A percentile compares a stretch with the other conserved stretches of the same genome.
Conservation (phyloP, 2,797 vertebrate genomes). For the Myotis pilosus region DNA sequence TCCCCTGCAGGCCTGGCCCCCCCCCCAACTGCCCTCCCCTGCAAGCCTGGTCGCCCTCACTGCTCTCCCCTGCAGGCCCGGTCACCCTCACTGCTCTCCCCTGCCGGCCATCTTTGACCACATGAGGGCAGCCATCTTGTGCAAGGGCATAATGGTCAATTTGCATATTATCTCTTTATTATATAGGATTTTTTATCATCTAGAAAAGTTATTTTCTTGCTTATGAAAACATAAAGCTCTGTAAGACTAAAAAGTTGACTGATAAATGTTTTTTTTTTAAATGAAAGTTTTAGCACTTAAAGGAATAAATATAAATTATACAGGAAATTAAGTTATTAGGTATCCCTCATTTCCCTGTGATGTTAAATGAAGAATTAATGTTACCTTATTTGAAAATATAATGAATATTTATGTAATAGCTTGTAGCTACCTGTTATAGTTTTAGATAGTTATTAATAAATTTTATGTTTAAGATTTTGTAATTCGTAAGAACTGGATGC, state of each 20-base stretch:
- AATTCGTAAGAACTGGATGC: slow-evolving; percentile 29
- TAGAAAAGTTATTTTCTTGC: slow-evolving; percentile 43
- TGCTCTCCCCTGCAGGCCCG: too few relatives aligned
- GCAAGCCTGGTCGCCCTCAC: too few relatives aligned
- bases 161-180: not conserved
- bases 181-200: not conserved
- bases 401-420: slow-evolving; percentile 9
- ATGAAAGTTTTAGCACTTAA: slow-evolving; percentile 44
- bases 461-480: slow-evolving; percentile 47
- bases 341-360: not conserved
- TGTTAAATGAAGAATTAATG: not conserved
- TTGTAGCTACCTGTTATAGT: not conserved
- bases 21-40: too few relatives aligned
- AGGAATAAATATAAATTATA: slow-evolving; percentile 16
- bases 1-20: too few relatives aligned
- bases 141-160: too few relatives aligned
- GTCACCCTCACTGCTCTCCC: too few relatives aligned
- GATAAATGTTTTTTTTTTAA: slow-evolving; percentile 2
- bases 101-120: too few relatives aligned
- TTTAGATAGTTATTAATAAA: slow-evolving; percentile 15
- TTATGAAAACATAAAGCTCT: slow-evolving; percentile 31
- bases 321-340: slow-evolving; percentile 21
- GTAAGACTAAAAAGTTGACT: not conserved
- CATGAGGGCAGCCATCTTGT: too few relatives aligned
- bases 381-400: slow-evolving; percentile 15